Evolutionary conservation across 2,888 invertebrate genomes (phyloP).

Genomic region (Hartigia nigra): DNA sequence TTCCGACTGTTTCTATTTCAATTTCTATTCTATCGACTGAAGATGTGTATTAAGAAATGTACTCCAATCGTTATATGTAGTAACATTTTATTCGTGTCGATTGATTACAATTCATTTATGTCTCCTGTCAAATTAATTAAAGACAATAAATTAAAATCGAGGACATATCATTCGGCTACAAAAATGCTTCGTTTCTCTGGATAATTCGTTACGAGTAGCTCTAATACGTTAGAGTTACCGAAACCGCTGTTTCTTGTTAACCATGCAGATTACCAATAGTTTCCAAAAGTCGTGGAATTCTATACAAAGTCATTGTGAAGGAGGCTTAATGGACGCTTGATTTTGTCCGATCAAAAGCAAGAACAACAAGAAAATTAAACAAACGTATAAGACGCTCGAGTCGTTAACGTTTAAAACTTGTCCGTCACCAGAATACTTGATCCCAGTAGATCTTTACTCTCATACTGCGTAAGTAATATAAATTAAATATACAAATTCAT

Average conservation of each 20-base stretch:
- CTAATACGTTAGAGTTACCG: neutral
- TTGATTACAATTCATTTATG: neutral
- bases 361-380: neutral
- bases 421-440: slow-evolving; percentile 7
- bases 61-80: neutral
- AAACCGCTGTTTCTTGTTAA: neutral
- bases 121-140: neutral
- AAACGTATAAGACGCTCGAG: neutral
- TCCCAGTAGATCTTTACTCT: neutral
- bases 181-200: neutral
- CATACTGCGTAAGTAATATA: neutral
- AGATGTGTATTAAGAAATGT: neutral
- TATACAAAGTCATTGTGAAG: neutral
- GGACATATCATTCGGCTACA: neutral
- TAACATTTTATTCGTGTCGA: neutral
- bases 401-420: neutral
- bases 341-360: neutral
- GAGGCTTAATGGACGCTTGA: too few species aligned
- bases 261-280: neutral
- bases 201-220: neutral
- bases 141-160: neutral
- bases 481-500: neutral
- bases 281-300: neutral
- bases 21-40: neutral
- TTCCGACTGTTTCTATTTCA: neutral